Evolutionary conservation across 2,113 vertebrate species (phyloP), one percentile per base, ranked within the genome.

Genomic region (Leucopsar rothschildi): DNA sequence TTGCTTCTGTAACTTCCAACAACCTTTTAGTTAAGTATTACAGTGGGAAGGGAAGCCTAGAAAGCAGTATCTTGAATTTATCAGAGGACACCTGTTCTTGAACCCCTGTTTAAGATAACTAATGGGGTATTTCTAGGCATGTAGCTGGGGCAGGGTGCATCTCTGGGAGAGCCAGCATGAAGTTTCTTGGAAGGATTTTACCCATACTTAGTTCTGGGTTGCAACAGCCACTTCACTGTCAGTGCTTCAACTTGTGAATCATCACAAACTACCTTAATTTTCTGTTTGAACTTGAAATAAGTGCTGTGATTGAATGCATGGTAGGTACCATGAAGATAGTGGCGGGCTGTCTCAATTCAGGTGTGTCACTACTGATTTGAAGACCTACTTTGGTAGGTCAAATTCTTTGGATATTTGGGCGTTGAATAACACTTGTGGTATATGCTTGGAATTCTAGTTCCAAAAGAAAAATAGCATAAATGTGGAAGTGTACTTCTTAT

Each of bases 381-480:
- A 68, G 37, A 16, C 19, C 17, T 66, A 3, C n/a, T 75, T 88
- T 39, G 39, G 39, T 39, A 39, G 39, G 39, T 39, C 39, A 39
- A 39, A 39, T 39, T 39, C 39, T 39, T 39, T 50, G 29, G 42
- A 33, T 90, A 29, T 39, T 68, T 40, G 68, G 27, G 9, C 9
- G 4, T 33, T 79, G 47, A 71, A 9, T 60, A 66, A 15, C 52
- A 79, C 11, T 56, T 90, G 23, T 6, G 8, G 8, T 73, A 21
- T 27, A 11, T 1, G 1, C 12, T 79, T 72, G 42, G 28, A 73
- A 50, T 84, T 65, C 47, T n/a, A 68, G 39, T 75, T n/a, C 1
- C 1, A 28, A 29, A 4, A 17, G 20, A 17, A 37, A 53, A 39
- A 11, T 3, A 10, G 1, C 11, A 10, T 52, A 14, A 39, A 56